Conservation (phyloP, 2,888 invertebrate genomes). For the Metacarcinus magister region DNA sequence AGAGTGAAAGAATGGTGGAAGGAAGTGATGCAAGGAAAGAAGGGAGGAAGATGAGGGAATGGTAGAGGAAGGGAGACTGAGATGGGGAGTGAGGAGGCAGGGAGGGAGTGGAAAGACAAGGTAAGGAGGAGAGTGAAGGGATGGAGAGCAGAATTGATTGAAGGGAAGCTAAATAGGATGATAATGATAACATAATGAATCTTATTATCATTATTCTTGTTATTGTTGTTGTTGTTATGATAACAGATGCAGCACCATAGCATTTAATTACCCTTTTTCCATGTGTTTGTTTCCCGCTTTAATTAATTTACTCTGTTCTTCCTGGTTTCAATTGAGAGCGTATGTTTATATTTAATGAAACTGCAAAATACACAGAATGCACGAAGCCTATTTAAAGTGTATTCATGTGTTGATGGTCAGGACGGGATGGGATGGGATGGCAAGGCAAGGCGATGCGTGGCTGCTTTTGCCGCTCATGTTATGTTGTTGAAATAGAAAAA, state of each 20-base stretch:
- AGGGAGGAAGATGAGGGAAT: background rate
- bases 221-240: background rate
- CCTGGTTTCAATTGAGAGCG: background rate
- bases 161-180: background rate
- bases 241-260: background rate
- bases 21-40: background rate
- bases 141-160: too few species aligned
- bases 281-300: background rate
- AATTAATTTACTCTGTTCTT: background rate
- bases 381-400: background rate
- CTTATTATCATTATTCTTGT: background rate
- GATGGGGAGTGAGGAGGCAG: background rate
- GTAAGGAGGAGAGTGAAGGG: background rate
- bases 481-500: background rate
- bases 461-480: background rate
- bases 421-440: background rate
- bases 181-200: too few species aligned
- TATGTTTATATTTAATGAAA: background rate
- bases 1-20: background rate
- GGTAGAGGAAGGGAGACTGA: background rate
- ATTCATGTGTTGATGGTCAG: background rate
- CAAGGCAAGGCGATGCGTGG: background rate
- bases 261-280: background rate
- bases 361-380: background rate
- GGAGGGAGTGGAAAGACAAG: background rate